phyloP scores from a whole-genome alignment of 2,888 invertebrate genomes.

The Eupithecia abbreviata region DNA sequence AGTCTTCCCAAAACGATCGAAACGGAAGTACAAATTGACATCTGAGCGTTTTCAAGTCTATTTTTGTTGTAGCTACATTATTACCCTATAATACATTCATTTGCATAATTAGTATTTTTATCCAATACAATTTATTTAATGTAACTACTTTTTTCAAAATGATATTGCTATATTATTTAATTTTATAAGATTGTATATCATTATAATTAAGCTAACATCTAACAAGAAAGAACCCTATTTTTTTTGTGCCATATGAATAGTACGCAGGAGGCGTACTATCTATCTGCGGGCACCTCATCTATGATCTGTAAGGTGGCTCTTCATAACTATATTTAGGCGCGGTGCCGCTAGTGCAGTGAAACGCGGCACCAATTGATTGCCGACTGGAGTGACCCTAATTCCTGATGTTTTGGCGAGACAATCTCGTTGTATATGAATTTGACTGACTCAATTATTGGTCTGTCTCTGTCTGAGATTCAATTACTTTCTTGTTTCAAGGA shows the following conservation, averaged over 20 bases:
- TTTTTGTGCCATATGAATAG: too few relatives aligned
- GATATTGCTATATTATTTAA: too few relatives aligned
- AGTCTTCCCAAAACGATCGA: background rate
- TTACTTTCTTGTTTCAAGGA: background rate
- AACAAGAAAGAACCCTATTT: too few relatives aligned
- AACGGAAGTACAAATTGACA: background rate
- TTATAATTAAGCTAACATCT: too few relatives aligned
- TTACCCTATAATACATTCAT: background rate
- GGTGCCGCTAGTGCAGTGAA: conserved; percentile 27
- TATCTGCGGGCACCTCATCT: conserved; percentile 22
- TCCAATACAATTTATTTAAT: too few relatives aligned
- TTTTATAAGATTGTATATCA: too few relatives aligned
- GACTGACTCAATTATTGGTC: conserved; percentile 25
- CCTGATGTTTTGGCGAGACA: conserved; percentile 40
- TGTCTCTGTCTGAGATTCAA: conserved; percentile 13
- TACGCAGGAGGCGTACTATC: too few relatives aligned
- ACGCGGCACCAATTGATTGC: conserved; percentile 65
- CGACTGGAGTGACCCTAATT: conserved; percentile 69
- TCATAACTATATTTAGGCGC: conserved; percentile 48
- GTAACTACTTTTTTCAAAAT: too few relatives aligned
- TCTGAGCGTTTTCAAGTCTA: background rate
- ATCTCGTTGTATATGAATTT: conserved; percentile 21
- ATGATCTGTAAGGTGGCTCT: conserved; percentile 27
- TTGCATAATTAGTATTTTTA: too few relatives aligned
- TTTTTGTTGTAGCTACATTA: background rate